Conservation (phyloP, 2,797 vertebrate species). For the Telmatherina bonti region DNA sequence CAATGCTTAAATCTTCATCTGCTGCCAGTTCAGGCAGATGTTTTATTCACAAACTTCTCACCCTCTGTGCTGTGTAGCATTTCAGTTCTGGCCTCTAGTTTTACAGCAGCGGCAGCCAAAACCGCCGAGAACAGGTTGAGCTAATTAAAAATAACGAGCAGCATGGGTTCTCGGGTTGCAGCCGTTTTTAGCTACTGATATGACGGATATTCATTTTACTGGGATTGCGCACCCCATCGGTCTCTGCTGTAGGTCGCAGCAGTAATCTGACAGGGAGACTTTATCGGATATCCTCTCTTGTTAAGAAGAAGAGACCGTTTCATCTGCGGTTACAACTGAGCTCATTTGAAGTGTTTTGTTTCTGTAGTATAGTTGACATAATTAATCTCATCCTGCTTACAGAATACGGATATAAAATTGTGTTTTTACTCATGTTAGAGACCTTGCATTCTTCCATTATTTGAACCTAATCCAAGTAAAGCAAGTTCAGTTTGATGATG, state of each 20-base stretch:
- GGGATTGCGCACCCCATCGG: slow-evolving; percentile 15
- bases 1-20: slow-evolving; percentile 10
- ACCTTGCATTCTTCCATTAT: background rate
- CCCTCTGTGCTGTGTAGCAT: slow-evolving; percentile 25
- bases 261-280: background rate
- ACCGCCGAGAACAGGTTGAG: slow-evolving; percentile 8
- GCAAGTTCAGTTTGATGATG: background rate
- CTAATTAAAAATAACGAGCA: slow-evolving; percentile 54
- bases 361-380: background rate
- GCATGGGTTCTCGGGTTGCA: background rate
- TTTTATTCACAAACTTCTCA: slow-evolving; percentile 56
- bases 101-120: slow-evolving; percentile 26
- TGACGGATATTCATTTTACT: slow-evolving; percentile 10
- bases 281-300: background rate
- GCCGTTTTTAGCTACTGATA: slow-evolving; percentile 14
- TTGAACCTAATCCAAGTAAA: slow-evolving; percentile 1
- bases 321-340: background rate
- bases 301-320: slow-evolving; percentile 4
- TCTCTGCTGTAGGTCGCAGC: background rate
- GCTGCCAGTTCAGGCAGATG: slow-evolving; percentile 11
- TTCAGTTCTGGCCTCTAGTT: slow-evolving; percentile 52
- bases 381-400: background rate
- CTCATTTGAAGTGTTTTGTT: slow-evolving; percentile 2
- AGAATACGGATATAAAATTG: background rate
- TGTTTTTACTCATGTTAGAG: background rate